phyloP scores from a whole-genome alignment of 2,113 vertebrate genomes.

The Phalacrocorax carbo region DNA sequence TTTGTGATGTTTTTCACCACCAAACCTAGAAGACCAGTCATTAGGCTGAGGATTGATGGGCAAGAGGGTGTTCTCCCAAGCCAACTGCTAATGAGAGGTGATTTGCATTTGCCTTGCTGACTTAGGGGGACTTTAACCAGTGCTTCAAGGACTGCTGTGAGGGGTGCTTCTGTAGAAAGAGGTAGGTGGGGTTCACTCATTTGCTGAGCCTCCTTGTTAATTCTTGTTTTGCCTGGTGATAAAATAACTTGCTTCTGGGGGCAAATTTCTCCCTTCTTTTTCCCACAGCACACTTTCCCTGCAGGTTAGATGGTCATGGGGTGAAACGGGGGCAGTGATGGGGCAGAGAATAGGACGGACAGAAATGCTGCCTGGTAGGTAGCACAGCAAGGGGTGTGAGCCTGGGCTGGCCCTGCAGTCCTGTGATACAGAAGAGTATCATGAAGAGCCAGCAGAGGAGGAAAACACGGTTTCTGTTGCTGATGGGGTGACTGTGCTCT shows the following conservation, averaged over 20 bases:
- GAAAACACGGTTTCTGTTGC: background rate
- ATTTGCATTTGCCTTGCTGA: background rate
- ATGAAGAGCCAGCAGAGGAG: background rate
- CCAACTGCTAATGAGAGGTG: background rate
- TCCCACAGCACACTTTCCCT: background rate
- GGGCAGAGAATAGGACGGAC: background rate
- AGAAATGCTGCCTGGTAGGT: background rate
- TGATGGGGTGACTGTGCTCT: background rate
- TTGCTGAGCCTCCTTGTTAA: background rate
- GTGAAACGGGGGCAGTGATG: background rate
- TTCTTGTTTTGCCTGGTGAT: background rate
- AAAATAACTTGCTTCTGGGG: background rate
- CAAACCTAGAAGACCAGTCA: background rate
- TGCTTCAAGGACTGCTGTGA: background rate
- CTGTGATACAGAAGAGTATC: rapidly evolving
- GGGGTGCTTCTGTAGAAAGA: background rate
- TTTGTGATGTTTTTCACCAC: background rate
- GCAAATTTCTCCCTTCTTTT: background rate
- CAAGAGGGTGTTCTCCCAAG: background rate
- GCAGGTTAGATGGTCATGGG: background rate
- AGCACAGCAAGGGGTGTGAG: background rate
- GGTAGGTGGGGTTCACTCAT: rapidly evolving
- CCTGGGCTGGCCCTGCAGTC: background rate
- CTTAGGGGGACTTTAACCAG: background rate
- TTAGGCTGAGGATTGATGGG: background rate